These are phyloP conservation scores for Montipora cactus DNA, from an alignment of 64 coral and sea anemone species.

Conservation along the genomic window DNA sequence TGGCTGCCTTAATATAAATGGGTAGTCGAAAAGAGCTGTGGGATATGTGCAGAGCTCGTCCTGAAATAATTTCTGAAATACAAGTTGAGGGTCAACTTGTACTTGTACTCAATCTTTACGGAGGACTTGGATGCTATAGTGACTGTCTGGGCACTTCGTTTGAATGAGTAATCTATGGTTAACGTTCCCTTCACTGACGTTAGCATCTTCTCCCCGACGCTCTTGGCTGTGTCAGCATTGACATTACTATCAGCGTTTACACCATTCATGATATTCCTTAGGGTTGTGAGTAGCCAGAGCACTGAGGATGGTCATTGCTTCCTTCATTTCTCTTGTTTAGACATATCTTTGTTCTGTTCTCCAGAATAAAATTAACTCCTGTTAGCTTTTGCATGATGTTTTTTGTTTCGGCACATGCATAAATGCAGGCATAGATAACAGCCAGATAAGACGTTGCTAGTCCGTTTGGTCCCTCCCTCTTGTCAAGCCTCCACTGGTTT, in stretches of 20 bases:
- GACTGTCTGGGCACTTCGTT: slow-evolving; percentile 44
- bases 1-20: slow-evolving; percentile 48
- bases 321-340: too few relatives aligned
- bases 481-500: too few relatives aligned
- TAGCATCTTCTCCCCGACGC: slow-evolving; percentile 48
- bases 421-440: too few relatives aligned
- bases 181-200: slow-evolving; percentile 14
- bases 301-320: slow-evolving; percentile 3
- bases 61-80: slow-evolving; percentile 64
- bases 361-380: too few relatives aligned
- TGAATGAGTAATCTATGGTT: slow-evolving; percentile 46
- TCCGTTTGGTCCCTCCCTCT: too few relatives aligned
- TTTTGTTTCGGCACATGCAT: too few relatives aligned
- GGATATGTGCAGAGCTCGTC: slow-evolving; percentile 76
- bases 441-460: too few relatives aligned
- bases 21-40: slow-evolving; percentile 57
- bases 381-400: too few relatives aligned
- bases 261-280: slow-evolving; percentile 64
- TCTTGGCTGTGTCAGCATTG: slow-evolving; percentile 52
- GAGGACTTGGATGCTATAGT: slow-evolving; percentile 38
- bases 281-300: slow-evolving; percentile 21
- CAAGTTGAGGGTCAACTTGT: slow-evolving; percentile 72
- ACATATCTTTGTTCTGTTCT: too few relatives aligned
- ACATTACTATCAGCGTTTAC: slow-evolving; percentile 61
- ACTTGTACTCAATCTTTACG: slow-evolving; percentile 39